Conservation (phyloP, 2,113 vertebrate species). For the Ceuthmochares aereus region DNA sequence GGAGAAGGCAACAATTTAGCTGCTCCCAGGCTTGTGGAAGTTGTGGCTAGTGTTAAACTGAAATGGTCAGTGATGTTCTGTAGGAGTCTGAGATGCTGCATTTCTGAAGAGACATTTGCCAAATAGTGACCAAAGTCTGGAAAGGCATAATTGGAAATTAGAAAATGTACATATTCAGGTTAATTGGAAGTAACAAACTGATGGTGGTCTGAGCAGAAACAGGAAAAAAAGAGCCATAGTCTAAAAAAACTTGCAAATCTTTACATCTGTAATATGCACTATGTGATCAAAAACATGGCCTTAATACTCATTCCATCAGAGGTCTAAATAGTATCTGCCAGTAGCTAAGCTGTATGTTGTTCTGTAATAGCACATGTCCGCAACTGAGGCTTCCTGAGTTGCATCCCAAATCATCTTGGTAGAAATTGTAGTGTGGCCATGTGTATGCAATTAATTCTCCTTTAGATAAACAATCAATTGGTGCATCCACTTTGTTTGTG, state of each 20-base stretch:
- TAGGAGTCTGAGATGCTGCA: not conserved
- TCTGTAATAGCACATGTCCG: not conserved
- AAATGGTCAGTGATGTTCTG: not conserved
- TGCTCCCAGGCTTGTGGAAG: not conserved
- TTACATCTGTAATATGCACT: not conserved
- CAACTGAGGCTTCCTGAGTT: not conserved
- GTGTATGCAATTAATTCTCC: not conserved
- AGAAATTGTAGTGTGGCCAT: not conserved
- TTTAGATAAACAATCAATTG: not conserved
- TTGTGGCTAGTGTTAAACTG: not conserved
- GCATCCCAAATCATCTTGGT: not conserved
- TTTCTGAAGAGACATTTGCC: not conserved
- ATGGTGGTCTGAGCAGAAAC: not conserved
- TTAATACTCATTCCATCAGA: not conserved
- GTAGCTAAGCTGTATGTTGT: not conserved
- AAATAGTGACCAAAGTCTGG: not conserved
- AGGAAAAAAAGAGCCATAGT: not conserved
- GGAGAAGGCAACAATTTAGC: not conserved
- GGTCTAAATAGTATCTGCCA: not conserved
- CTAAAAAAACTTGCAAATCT: not conserved
- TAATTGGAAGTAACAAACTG: not conserved
- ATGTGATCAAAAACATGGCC: not conserved
- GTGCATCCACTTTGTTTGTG: not conserved
- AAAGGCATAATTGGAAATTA: not conserved
- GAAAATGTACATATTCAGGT: not conserved